A percentile compares a stretch with the other conserved stretches of the same genome.
These are phyloP conservation scores for Anguilla anguilla DNA, from an alignment of 2,797 vertebrate species.

Conservation along the genomic window DNA sequence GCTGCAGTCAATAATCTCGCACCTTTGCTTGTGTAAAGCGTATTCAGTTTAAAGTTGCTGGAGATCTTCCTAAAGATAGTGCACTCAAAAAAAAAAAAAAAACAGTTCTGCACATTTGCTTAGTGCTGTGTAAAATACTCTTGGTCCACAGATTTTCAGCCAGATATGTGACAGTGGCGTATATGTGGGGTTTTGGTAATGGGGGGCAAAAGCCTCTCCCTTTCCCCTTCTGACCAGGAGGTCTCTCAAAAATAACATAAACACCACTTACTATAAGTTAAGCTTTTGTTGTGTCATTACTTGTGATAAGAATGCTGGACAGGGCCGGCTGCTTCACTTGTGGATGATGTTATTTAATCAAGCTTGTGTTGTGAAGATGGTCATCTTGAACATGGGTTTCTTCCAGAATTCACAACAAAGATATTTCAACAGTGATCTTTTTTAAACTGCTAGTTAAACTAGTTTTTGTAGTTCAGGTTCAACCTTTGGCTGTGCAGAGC, in stretches of 20 bases:
- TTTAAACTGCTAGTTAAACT: neutral
- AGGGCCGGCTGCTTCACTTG: no score
- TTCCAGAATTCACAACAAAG: neutral
- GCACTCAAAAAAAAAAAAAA: neutral
- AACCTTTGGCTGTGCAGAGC: neutral
- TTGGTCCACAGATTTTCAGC: neutral
- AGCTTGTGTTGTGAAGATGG: no score
- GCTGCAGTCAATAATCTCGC: conserved; percentile 6
- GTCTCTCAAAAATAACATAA: no score
- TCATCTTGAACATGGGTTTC: neutral
- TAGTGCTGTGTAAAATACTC: neutral
- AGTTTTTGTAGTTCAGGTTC: neutral
- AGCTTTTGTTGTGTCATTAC: no score
- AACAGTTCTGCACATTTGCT: neutral
- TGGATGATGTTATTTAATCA: neutral
- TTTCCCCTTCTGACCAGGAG: neutral
- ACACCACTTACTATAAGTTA: no score
- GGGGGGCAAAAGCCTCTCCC: neutral
- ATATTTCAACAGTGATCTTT: neutral
- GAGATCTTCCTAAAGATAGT: neutral
- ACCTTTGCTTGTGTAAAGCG: neutral
- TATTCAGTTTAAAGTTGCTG: neutral
- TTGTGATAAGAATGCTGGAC: no score
- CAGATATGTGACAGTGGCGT: neutral
- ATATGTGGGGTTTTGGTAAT: neutral